Evolutionary conservation across 2,797 vertebrate species (phyloP).

Genomic region (Tragopan temminckii): DNA sequence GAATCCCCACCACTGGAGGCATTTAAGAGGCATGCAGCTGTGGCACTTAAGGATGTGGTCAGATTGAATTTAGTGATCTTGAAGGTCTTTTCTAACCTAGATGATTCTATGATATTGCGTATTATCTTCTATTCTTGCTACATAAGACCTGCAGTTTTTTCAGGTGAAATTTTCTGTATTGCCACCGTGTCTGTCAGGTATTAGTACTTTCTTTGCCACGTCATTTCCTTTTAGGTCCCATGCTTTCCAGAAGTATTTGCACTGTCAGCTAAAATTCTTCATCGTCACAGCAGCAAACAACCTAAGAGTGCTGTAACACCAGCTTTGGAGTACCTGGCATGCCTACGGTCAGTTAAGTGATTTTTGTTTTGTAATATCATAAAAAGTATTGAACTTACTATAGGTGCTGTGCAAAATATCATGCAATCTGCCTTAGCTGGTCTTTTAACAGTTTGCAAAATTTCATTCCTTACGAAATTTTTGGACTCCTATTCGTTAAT

Average conservation of each 20-base stretch:
- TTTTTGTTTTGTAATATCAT: constrained; percentile 24
- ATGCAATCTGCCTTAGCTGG: not conserved
- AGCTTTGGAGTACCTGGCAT: not conserved
- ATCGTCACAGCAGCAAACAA: not conserved
- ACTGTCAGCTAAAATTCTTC: not conserved
- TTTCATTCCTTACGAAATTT: constrained; percentile 42
- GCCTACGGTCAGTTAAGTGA: constrained; percentile 24
- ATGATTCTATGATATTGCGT: not conserved
- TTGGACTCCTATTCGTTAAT: constrained; percentile 26
- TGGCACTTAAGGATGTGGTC: not conserved
- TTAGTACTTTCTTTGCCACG: not conserved
- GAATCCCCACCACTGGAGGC: not conserved
- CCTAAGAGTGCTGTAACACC: not conserved
- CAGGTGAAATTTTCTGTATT: not conserved
- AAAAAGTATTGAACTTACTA: constrained; percentile 20
- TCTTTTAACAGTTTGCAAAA: constrained; percentile 1
- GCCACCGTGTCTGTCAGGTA: not conserved
- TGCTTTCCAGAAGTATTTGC: not conserved
- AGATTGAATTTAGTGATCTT: not conserved
- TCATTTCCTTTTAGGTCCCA: not conserved
- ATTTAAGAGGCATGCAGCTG: not conserved
- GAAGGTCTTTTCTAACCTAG: not conserved
- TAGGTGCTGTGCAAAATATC: constrained; percentile 18
- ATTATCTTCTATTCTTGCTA: not conserved
- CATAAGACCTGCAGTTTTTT: not conserved